Evolutionary conservation across 2,888 invertebrate species (phyloP).

Genomic region (Clanis bilineata): DNA sequence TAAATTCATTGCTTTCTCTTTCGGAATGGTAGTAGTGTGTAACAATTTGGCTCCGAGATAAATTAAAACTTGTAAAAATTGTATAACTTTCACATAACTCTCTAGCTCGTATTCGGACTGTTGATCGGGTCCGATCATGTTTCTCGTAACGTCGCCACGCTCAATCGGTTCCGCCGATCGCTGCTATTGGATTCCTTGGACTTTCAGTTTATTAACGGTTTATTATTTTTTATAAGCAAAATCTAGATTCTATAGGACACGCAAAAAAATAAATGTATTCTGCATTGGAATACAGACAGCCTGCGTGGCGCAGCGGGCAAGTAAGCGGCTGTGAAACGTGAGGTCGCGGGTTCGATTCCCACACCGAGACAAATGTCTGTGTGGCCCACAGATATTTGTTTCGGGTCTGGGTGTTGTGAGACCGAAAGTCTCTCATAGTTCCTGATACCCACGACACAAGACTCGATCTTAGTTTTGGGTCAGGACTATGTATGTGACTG

Average conservation of each 20-base stretch:
- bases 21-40: neutral
- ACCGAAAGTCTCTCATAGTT: too few species aligned
- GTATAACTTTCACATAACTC: conserved; percentile 24
- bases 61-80: conserved; percentile 18
- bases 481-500: too few species aligned
- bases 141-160: conserved; percentile 19
- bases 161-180: conserved; percentile 16
- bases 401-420: too few species aligned
- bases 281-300: neutral
- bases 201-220: conserved; percentile 14
- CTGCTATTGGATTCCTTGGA: conserved; percentile 7
- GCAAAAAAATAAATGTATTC: neutral
- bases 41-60: neutral
- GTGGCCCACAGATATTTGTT: too few species aligned
- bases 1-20: neutral
- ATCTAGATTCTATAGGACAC: too few species aligned
- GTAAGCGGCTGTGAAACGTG: too few species aligned
- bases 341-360: too few species aligned
- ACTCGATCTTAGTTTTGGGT: too few species aligned
- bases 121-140: conserved; percentile 20
- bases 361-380: too few species aligned
- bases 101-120: conserved; percentile 21
- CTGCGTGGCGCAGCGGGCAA: too few species aligned
- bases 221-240: neutral
- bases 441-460: too few species aligned